These are phyloP conservation scores for Deilephila porcellus DNA, from an alignment of 2,888 invertebrate genomes.

Conservation along the genomic window DNA sequence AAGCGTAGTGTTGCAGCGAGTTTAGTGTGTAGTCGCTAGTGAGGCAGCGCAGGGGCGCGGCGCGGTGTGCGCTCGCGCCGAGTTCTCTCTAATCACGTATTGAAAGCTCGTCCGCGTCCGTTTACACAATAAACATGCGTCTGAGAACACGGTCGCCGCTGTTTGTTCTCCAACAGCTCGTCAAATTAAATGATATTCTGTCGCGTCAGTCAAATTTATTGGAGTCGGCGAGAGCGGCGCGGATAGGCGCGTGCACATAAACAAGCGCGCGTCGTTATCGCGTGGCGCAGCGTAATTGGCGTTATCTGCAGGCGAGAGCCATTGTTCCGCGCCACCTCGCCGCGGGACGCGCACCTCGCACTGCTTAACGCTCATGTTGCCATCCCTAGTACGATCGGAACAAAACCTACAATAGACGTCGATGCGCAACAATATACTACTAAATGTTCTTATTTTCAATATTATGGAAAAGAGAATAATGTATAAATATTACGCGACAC, in stretches of 20 bases:
- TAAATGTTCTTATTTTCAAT: too few relatives aligned
- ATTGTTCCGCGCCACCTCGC: conserved; percentile 31
- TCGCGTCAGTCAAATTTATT: conserved; percentile 29
- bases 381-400: too few relatives aligned
- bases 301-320: conserved; percentile 42
- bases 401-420: too few relatives aligned
- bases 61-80: neutral
- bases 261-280: conserved; percentile 40
- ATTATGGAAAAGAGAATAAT: too few relatives aligned
- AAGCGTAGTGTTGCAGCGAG: neutral
- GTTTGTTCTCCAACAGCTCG: conserved; percentile 32
- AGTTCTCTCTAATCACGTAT: conserved; percentile 20
- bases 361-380: too few relatives aligned
- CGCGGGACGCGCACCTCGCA: neutral
- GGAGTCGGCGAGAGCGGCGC: neutral
- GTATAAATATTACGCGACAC: neutral
- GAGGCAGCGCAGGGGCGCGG: neutral
- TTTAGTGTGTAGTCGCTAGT: neutral
- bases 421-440: too few relatives aligned
- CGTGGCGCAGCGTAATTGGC: conserved; percentile 52
- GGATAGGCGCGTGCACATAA: conserved; percentile 8
- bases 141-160: neutral
- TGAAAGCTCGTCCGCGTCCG: conserved; percentile 15
- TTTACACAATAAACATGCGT: conserved; percentile 1
- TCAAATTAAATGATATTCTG: conserved; percentile 40